Base-by-base conservation (phyloP, 1,140 invertebrate genomes). In the Drosophila ananassae region DNA sequence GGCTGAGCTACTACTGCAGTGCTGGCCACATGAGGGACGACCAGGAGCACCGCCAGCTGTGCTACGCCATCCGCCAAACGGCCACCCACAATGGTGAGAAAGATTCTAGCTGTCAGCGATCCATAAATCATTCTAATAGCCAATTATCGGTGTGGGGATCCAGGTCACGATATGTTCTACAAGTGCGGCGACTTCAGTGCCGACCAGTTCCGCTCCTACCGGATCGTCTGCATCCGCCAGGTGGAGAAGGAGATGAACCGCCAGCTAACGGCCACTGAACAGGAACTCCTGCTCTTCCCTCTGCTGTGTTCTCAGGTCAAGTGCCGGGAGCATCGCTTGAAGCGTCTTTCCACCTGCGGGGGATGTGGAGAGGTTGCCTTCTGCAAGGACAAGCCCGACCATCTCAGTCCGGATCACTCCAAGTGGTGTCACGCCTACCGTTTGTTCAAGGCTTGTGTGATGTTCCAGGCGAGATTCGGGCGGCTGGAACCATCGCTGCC, bases 281-380 rank as follows among this genome's bases (percentile, higher is more conserved):
- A 93, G 54, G 95, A 96, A 75, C 93, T 95, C 0, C 80, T 96
- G 3, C 89, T 96, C 2, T 96, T 95, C 77, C 95, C 95, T 0
- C 92, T 93, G 22, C 91, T 95, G 2, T 96, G 95, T 77, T 81
- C 90, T 3, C 89, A 92, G 44, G 69, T 80, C 1, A 79, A 73
- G 12, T 94, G 94, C 54, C 91, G 93, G 8, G 92, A 94, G 51
- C 92, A 93, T 83, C 90, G 90, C 24, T 92, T 92, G 28, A 85
- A 77, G 8, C 89, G 92, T 17, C 73, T 95, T 1, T 90, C 55
- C 4, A 92, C 93, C 41, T 96, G 95, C 68, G 34, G 87, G 0
- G 73, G 91, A 0, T 96, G 95, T 79, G 93, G 92, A 2, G 93
- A 95, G 78, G 94, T 94, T 47, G 93, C 93, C 2, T 94, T 90